Evolutionary conservation across 2,113 vertebrate species (phyloP).

Genomic region (Geococcyx californianus): DNA sequence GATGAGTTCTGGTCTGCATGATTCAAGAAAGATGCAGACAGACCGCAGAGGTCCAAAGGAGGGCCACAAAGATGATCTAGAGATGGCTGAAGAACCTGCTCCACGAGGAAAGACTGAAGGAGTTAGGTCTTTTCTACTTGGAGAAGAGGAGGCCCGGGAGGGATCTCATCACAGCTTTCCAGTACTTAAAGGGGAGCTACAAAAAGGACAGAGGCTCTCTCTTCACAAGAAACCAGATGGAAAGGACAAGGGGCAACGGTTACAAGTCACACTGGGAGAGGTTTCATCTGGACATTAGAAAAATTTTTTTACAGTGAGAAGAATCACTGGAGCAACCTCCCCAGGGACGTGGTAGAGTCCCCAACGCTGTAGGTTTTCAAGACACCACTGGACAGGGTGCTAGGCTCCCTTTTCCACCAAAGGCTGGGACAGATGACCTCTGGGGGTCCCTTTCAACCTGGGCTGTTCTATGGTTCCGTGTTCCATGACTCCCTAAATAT

Average conservation of each 20-base stretch:
- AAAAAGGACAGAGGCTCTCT: not conserved
- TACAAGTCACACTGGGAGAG: not conserved
- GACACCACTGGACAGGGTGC: not conserved
- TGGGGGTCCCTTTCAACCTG: not conserved
- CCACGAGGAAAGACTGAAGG: not conserved
- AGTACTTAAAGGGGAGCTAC: not conserved
- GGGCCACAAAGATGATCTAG: not conserved
- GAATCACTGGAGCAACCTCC: not conserved
- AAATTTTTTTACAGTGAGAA: not conserved
- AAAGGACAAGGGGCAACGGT: not conserved
- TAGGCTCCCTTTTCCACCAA: not conserved
- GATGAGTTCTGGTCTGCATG: not conserved
- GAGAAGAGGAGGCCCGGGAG: not conserved
- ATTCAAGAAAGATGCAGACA: not conserved
- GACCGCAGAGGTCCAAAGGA: not conserved
- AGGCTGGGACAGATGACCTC: not conserved
- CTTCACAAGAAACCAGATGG: not conserved
- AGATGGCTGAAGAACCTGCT: not conserved
- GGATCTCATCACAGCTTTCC: not conserved
- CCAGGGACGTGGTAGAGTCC: not conserved
- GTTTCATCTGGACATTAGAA: not conserved
- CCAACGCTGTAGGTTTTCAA: not conserved
- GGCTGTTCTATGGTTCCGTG: not conserved
- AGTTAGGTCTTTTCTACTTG: not conserved
- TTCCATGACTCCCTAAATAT: not conserved